Conservation (phyloP, 1,140 invertebrate genomes). For the Hypothenemus hampei region DNA sequence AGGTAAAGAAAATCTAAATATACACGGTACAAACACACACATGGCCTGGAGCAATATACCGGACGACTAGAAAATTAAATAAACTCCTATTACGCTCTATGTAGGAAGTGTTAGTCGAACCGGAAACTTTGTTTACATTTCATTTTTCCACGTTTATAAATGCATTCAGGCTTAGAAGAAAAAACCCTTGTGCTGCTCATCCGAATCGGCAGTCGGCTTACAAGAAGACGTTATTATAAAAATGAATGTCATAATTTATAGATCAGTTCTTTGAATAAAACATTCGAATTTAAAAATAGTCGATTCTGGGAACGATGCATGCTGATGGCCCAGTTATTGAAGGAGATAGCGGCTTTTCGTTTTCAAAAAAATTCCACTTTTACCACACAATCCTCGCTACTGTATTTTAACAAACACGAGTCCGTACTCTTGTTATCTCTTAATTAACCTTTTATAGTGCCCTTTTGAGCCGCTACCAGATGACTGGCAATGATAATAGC, state of each 20-base stretch:
- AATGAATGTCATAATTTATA: no score
- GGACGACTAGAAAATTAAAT: conserved; percentile 19
- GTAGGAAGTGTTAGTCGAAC: conserved; percentile 17
- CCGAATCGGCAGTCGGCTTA: not conserved
- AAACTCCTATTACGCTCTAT: conserved; percentile 16
- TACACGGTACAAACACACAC: conserved; percentile 16
- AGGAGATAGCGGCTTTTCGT: no score
- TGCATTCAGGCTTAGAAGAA: not conserved
- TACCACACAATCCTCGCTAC: conserved; percentile 1
- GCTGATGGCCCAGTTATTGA: no score
- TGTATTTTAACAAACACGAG: conserved; percentile 2
- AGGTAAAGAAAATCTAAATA: conserved; percentile 15
- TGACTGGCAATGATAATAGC: not conserved
- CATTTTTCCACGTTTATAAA: conserved; percentile 12
- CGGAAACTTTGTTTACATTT: conserved; percentile 22
- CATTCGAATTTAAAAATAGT: no score
- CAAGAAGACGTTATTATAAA: not conserved
- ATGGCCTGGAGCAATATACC: conserved; percentile 22
- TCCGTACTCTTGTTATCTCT: conserved; percentile 2
- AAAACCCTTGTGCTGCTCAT: not conserved
- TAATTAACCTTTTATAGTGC: conserved; percentile 2
- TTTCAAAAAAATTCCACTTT: not conserved
- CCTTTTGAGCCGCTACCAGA: not conserved
- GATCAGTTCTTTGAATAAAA: no score
- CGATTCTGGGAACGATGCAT: no score